These are phyloP conservation scores for Apeira syringaria DNA, from an alignment of 2,888 invertebrate species.

Conservation along the genomic window DNA sequence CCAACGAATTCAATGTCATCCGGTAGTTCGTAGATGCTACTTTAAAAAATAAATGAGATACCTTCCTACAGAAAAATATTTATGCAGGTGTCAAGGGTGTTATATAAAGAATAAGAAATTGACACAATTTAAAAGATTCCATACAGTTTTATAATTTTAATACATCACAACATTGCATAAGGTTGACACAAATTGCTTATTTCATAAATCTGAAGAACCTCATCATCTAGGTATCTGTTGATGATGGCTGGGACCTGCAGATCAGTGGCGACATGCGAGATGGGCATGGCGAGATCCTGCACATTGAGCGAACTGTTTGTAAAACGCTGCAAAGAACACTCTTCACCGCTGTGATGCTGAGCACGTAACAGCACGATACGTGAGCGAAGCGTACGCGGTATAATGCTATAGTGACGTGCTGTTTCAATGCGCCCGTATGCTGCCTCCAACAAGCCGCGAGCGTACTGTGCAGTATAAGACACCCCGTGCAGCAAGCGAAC, in stretches of 20 bases:
- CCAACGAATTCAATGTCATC: too few relatives aligned
- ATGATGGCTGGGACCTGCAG: slow-evolving; percentile 42
- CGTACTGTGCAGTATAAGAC: slow-evolving; percentile 56
- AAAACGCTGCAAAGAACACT: slow-evolving; percentile 26
- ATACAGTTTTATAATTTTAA: too few relatives aligned
- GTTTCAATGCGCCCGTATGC: slow-evolving; percentile 41
- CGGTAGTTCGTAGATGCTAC: too few relatives aligned
- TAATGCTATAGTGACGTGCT: slow-evolving; percentile 26
- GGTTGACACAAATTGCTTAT: slow-evolving; percentile 50
- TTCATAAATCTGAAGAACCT: slow-evolving; percentile 40
- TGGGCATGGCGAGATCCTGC: slow-evolving; percentile 35
- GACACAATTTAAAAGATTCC: too few relatives aligned
- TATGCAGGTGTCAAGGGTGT: too few relatives aligned
- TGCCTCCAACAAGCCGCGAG: slow-evolving; percentile 43
- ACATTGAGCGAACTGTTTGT: slow-evolving; percentile 39
- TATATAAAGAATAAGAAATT: too few relatives aligned
- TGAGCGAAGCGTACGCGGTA: slow-evolving; percentile 31
- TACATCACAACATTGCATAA: too few relatives aligned
- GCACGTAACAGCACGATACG: slow-evolving; percentile 3
- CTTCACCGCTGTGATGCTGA: neutral
- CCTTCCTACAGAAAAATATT: too few relatives aligned
- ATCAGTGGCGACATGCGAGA: slow-evolving; percentile 14
- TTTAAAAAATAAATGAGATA: too few relatives aligned
- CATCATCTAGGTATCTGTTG: slow-evolving; percentile 44
- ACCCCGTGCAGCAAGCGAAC: slow-evolving; percentile 48